Evolutionary conservation across 92 coral and sea anemone species (phyloP).

Genomic region (Phenganax marumi): DNA sequence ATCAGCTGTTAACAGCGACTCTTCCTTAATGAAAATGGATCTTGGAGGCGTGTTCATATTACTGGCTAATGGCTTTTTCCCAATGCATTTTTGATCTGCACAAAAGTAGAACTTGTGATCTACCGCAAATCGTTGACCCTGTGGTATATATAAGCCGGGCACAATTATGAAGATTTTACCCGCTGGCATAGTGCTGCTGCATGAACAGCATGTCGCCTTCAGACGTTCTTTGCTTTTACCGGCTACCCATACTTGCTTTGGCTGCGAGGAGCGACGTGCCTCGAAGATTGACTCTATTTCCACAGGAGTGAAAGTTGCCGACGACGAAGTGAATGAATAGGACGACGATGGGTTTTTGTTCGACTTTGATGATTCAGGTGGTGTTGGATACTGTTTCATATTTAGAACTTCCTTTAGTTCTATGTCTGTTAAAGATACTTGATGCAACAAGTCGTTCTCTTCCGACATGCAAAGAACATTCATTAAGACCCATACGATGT

Average conservation of each 20-base stretch:
- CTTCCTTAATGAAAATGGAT: constrained; percentile 29
- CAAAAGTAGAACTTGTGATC: constrained; percentile 37
- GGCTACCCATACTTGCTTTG: constrained; percentile 9
- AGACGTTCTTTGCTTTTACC: neutral
- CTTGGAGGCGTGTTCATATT: constrained; percentile 36
- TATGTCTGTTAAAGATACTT: neutral
- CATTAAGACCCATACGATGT: constrained; percentile 24
- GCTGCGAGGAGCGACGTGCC: neutral
- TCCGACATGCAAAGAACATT: constrained; percentile 6
- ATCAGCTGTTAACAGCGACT: constrained; percentile 23
- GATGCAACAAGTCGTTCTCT: constrained; percentile 3
- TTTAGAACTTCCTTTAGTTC: no score
- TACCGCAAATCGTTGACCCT: constrained; percentile 42
- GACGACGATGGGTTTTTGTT: neutral
- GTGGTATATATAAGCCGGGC: neutral
- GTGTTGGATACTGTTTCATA: neutral
- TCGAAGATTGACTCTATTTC: constrained; percentile 16
- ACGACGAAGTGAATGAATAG: neutral
- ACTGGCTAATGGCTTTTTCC: constrained; percentile 42
- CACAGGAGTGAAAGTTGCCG: neutral
- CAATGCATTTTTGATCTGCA: constrained; percentile 22
- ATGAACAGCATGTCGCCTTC: constrained; percentile 14
- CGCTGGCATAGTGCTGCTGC: constrained; percentile 32
- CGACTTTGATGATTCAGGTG: neutral
- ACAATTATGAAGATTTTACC: constrained; percentile 10